phyloP scores from a whole-genome alignment of 2,888 invertebrate genomes.

The Cyclophora albipunctata region DNA sequence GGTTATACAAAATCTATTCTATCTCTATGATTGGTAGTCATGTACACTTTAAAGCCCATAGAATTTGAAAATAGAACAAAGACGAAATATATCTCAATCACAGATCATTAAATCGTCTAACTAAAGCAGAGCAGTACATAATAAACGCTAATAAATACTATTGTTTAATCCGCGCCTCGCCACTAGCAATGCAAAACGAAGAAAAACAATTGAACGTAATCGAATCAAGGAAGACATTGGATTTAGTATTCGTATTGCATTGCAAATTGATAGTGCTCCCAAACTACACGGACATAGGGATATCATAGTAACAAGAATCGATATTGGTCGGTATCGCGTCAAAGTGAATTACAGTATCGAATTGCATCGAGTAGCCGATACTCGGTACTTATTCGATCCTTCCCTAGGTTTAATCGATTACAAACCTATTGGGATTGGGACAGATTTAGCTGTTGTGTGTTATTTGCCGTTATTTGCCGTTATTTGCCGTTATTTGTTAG shows the following conservation, averaged over 20 bases:
- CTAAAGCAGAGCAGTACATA: too few relatives aligned
- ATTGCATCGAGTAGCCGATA: constrained; percentile 4
- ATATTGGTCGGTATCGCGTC: constrained; percentile 1
- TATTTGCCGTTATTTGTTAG: background rate
- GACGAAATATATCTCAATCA: too few relatives aligned
- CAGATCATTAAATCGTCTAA: too few relatives aligned
- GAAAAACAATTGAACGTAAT: constrained; percentile 20
- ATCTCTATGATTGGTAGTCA: too few relatives aligned
- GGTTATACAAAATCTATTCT: too few relatives aligned
- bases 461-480: constrained; percentile 4
- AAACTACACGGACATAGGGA: constrained; percentile 11
- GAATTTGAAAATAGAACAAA: too few relatives aligned
- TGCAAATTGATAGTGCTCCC: constrained; percentile 17
- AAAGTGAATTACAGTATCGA: constrained; percentile 14
- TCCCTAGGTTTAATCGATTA: constrained; percentile 24
- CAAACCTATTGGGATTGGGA: constrained; percentile 18
- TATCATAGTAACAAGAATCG: too few relatives aligned
- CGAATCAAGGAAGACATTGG: constrained; percentile 21
- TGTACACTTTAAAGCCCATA: too few relatives aligned
- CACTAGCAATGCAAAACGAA: too few relatives aligned
- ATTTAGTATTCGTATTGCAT: constrained; percentile 1
- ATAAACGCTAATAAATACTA: too few relatives aligned
- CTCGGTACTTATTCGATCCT: constrained; percentile 1
- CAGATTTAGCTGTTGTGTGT: constrained; percentile 28
- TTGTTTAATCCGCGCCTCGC: too few relatives aligned